phyloP scores from a whole-genome alignment of 2,797 vertebrate genomes.

The Nasua narica region DNA sequence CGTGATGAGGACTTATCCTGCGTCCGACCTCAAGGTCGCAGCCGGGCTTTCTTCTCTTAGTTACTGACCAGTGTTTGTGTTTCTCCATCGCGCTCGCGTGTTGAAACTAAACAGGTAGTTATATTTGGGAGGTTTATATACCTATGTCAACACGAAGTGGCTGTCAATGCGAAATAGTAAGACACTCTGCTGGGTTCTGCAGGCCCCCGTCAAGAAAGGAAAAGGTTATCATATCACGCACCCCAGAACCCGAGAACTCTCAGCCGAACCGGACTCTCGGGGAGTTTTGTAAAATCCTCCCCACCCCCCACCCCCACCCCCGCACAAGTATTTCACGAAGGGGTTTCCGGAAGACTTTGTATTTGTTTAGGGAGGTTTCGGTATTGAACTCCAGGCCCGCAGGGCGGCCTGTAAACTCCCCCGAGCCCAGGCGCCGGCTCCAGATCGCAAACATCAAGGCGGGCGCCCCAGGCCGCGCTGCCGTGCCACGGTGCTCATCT shows the following conservation, averaged over 20 bases:
- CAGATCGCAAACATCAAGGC: neutral
- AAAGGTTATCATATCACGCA: neutral
- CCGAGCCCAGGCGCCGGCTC: neutral
- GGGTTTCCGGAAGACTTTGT: slow-evolving; percentile 43
- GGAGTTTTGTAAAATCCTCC: slow-evolving; percentile 31
- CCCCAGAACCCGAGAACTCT: slow-evolving; percentile 12
- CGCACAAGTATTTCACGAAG: slow-evolving; percentile 6
- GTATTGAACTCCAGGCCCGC: slow-evolving; percentile 4
- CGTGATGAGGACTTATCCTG: slow-evolving; percentile 55
- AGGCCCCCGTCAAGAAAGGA: neutral
- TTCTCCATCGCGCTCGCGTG: neutral
- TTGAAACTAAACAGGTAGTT: slow-evolving; percentile 56
- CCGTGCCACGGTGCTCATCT: neutral
- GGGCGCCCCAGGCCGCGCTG: neutral
- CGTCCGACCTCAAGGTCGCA: neutral
- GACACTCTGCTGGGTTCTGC: slow-evolving; percentile 38
- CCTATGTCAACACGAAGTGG: slow-evolving; percentile 32
- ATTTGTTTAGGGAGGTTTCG: neutral
- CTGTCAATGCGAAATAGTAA: slow-evolving; percentile 47
- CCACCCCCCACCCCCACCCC: neutral
- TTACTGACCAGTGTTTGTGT: neutral
- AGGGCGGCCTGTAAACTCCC: neutral
- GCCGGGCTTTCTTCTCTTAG: neutral
- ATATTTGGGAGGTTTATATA: slow-evolving; percentile 35
- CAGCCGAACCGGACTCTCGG: neutral